Conservation (phyloP, 2,113 vertebrate species). For the Apeltes quadracus region DNA sequence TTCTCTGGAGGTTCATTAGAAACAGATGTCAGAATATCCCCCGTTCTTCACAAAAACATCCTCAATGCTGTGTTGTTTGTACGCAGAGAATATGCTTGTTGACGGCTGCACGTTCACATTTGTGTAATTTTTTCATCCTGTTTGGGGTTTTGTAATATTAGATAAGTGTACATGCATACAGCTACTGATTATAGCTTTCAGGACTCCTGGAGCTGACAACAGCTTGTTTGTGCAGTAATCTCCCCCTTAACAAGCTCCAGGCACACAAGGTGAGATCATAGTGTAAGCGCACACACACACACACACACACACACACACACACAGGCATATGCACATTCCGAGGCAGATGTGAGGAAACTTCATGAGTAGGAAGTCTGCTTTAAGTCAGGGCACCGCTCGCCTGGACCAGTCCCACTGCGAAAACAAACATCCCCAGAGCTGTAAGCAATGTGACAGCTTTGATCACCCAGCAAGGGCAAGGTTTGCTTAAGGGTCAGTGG, state of each 20-base stretch:
- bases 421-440: slow-evolving; percentile 78
- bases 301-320: slow-evolving; percentile 45
- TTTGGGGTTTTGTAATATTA: slow-evolving; percentile 45
- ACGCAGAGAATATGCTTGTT: slow-evolving; percentile 4
- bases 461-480: slow-evolving; percentile 64
- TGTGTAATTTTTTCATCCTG: not conserved
- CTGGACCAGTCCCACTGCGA: slow-evolving; percentile 56
- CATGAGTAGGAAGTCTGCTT: slow-evolving; percentile 78
- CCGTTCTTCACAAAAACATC: slow-evolving; percentile 38
- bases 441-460: slow-evolving; percentile 69
- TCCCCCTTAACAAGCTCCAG: slow-evolving; percentile 79
- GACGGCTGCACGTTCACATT: slow-evolving; percentile 46
- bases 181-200: slow-evolving; percentile 57
- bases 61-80: slow-evolving; percentile 34
- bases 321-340: slow-evolving; percentile 25
- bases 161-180: slow-evolving; percentile 44
- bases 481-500: slow-evolving; percentile 75
- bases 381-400: slow-evolving; percentile 70
- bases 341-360: slow-evolving; percentile 73
- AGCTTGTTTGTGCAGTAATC: slow-evolving; percentile 76
- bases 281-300: slow-evolving; percentile 38
- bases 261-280: slow-evolving; percentile 84
- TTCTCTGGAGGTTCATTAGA: slow-evolving; percentile 52
- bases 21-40: slow-evolving; percentile 59
- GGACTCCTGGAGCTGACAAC: slow-evolving; percentile 59